Evolutionary conservation across 2,797 vertebrate genomes (phyloP), one percentile per base, ranked within the genome.

Genomic region (Protosalanx chinensis): DNA sequence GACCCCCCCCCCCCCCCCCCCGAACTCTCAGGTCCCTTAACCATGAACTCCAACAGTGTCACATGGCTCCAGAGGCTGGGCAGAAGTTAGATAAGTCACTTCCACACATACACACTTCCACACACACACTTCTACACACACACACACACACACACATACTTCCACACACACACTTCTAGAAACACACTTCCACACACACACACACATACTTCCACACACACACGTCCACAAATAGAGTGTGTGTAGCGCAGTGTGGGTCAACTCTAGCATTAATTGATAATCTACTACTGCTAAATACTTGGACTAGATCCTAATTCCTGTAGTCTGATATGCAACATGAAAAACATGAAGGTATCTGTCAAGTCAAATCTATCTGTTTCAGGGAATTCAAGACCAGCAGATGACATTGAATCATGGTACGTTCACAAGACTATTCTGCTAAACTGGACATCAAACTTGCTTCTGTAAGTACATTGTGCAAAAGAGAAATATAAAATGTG

Each of bases 11-110:
- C n/a, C n/a, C n/a, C n/a, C n/a, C n/a, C 81, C 67, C 72, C 79
- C 58, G 69, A 71, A 87, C 82, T 80, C 75, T 82, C 69, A 72
- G 51, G 51, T 72, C 72, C 72, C n/a, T 15, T 76, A 71, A 84
- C 72, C 72, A 6, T 75, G 72, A 83, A 84, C 69, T 64, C 60
- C 73, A 8, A 63, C 72, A 20, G 57, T 70, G 75, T 73, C 74
- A 71, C 71, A 49, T 57, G 32, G 49, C 57, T 6, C 59, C 70
- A 16, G 27, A 20, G 69, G 60, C 37, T 33, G 12, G 37, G 49
- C 27, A 64, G 6, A 1, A 58, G 29, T 53, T 53, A 68, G 32
- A 73, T 49, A 61, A 35, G 62, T 53, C 56, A 71, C 37, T 68
- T 68, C 41, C 13, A 73, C 23, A 46, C 41, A 12, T 1, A 6